Evolutionary conservation across 23 tunicate species (phyloP).

Genomic region (Ciona savignyi): DNA sequence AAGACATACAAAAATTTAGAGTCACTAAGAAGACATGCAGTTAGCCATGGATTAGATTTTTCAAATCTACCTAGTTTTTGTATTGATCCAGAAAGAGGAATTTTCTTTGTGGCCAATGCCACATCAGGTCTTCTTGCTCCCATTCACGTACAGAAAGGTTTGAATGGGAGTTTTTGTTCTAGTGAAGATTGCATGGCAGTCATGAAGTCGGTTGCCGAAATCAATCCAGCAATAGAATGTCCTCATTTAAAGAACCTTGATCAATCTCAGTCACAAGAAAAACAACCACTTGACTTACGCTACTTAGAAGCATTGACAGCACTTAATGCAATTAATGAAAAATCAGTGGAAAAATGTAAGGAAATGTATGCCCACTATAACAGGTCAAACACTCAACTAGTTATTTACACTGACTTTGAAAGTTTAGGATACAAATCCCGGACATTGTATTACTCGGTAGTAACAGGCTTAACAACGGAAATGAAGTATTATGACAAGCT

Average conservation of each 20-base stretch:
- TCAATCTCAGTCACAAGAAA: not conserved
- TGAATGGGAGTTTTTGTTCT: too few species aligned
- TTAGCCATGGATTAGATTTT: too few species aligned
- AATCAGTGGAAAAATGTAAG: not conserved
- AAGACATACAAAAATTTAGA: too few species aligned
- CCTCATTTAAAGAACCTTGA: not conserved
- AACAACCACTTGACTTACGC: not conserved
- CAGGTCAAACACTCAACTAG: not conserved
- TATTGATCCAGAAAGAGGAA: not conserved
- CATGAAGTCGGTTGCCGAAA: too few species aligned
- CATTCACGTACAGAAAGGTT: not conserved
- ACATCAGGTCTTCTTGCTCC: not conserved
- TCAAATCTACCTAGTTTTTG: too few species aligned
- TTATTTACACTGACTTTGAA: not conserved
- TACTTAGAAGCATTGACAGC: not conserved
- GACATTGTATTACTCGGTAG: not conserved
- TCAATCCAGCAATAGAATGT: too few species aligned
- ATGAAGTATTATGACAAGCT: not conserved
- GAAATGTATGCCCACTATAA: not conserved
- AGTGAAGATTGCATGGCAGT: too few species aligned
- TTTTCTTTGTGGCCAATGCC: not conserved
- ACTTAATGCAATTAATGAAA: not conserved
- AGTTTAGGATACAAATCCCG: not conserved
- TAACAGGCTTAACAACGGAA: not conserved
- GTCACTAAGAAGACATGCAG: too few species aligned